Conservation (phyloP, 2,888 invertebrate genomes). For the Smittia aterrima region DNA sequence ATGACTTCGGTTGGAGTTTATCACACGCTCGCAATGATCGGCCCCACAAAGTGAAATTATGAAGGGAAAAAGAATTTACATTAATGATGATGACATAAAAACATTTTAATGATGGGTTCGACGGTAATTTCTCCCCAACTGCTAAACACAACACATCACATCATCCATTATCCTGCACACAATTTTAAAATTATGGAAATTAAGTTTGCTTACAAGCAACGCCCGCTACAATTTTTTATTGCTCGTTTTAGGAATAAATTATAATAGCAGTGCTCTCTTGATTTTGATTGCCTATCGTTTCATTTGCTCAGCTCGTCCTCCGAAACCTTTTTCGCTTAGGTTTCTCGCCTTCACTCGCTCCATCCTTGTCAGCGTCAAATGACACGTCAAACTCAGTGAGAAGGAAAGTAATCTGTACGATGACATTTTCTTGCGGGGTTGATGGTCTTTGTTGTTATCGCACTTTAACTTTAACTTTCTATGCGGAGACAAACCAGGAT, state of each 20-base stretch:
- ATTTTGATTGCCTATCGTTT: background rate
- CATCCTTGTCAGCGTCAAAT: slow-evolving; percentile 4
- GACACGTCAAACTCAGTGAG: slow-evolving; percentile 31
- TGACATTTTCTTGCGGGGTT: slow-evolving; percentile 11
- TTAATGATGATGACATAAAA: slow-evolving; percentile 25
- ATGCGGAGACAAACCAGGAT: slow-evolving; percentile 4
- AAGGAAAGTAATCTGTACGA: slow-evolving; percentile 1
- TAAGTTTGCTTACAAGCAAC: background rate
- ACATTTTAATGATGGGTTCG: slow-evolving; percentile 14
- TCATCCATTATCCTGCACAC: slow-evolving; percentile 23
- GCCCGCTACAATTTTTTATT: background rate
- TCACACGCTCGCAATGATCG: background rate
- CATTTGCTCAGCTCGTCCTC: too few relatives aligned
- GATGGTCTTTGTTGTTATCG: background rate
- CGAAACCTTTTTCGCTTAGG: background rate
- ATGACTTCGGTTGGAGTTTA: background rate
- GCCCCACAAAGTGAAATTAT: background rate
- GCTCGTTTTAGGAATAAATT: slow-evolving; percentile 13
- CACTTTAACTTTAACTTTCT: background rate
- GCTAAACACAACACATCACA: background rate
- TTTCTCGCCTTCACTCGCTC: background rate
- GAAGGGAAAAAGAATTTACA: slow-evolving; percentile 4
- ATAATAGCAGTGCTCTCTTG: background rate
- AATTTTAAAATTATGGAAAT: slow-evolving; percentile 20
- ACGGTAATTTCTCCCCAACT: background rate